These are phyloP conservation scores for Spermophilus dauricus DNA, from an alignment of 2,113 vertebrate genomes.

Conservation along the genomic window DNA sequence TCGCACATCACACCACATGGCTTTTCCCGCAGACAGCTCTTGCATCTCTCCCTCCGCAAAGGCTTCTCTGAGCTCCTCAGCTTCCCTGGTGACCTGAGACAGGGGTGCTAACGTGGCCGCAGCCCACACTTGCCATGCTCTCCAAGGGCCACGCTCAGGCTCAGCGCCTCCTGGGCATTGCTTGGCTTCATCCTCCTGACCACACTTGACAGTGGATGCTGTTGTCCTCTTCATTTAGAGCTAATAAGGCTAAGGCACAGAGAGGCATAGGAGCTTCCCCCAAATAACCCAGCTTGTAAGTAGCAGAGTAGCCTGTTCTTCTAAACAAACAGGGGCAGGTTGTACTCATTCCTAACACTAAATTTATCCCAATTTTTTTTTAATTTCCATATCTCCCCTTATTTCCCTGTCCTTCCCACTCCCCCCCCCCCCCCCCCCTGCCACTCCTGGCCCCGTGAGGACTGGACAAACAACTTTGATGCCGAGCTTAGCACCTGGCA, in stretches of 20 bases:
- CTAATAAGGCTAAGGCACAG: not conserved
- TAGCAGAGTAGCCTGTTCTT: not conserved
- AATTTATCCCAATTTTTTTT: slow-evolving; percentile 19
- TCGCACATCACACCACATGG: accelerated
- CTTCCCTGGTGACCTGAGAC: not conserved
- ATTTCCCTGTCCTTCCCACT: not conserved
- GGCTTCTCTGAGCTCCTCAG: not conserved
- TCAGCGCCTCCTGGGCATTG: accelerated
- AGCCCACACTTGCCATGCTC: accelerated
- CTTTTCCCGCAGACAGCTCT: not conserved
- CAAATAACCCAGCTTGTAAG: not conserved
- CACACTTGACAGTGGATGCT: not conserved
- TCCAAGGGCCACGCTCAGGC: accelerated
- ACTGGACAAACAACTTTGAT: not conserved
- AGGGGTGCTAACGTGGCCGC: too few species aligned
- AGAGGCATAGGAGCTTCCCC: not conserved
- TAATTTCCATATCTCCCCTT: not conserved
- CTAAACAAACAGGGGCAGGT: not conserved
- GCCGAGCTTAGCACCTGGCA: not conserved
- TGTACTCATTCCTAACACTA: not conserved
- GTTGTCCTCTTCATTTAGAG: not conserved
- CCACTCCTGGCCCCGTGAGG: too few species aligned
- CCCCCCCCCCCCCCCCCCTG: not conserved
- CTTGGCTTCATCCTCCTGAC: not conserved
- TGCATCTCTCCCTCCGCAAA: not conserved